Percentiles rank a stretch among this genome's conserved stretches.
Evolutionary conservation across 1,140 invertebrate genomes (phyloP).

Genomic region (Diprion similis): DNA sequence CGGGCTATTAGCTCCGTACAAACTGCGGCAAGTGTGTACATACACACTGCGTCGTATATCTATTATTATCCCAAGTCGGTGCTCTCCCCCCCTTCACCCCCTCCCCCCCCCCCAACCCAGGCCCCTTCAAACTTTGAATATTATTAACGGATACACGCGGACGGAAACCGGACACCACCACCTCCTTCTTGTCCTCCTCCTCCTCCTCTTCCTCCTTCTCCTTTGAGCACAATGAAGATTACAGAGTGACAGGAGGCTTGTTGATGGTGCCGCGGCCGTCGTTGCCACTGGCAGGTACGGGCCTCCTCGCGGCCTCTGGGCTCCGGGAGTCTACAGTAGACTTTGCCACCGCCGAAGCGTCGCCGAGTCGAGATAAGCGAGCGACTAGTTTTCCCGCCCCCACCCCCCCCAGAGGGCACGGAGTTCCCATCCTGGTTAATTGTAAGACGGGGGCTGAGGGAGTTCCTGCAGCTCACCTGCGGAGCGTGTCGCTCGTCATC

Average conservation of each 20-base stretch:
- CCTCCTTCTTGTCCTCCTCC: too few species aligned
- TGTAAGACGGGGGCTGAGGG: too few species aligned
- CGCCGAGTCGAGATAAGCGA: too few species aligned
- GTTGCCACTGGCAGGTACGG: constrained; percentile 37
- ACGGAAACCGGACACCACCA: not conserved
- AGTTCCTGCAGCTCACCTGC: not conserved
- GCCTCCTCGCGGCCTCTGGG: constrained; percentile 28
- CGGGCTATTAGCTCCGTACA: not conserved
- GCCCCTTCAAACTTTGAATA: not conserved
- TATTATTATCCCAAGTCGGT: not conserved
- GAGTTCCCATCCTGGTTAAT: too few species aligned
- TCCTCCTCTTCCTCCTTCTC: not conserved
- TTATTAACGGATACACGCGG: not conserved
- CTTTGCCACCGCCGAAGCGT: too few species aligned
- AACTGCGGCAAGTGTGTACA: too few species aligned
- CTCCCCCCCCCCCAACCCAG: not conserved
- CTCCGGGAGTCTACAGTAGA: not conserved
- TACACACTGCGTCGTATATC: not conserved
- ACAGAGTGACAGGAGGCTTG: not conserved
- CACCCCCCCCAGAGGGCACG: too few species aligned
- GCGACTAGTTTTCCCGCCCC: too few species aligned
- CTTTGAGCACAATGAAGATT: not conserved
- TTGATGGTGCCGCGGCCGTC: constrained; percentile 36
- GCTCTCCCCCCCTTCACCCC: not conserved
- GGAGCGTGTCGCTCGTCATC: not conserved